Conservation (phyloP, 2,113 vertebrate species). For the Channa maculata region DNA sequence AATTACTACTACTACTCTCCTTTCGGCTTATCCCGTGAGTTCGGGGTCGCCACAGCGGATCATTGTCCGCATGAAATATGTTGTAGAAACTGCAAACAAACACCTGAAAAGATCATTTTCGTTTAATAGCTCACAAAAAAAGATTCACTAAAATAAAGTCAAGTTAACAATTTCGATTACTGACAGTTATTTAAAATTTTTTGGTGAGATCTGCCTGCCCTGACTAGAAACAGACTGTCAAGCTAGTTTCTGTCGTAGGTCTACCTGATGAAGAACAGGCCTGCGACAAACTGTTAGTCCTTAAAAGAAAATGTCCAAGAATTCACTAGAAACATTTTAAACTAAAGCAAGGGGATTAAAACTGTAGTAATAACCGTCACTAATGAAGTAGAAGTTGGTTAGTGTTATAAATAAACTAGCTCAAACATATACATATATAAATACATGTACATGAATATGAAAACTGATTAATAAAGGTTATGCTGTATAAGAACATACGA, state of each 20-base stretch:
- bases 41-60: no score
- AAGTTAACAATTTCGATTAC: constrained; percentile 13
- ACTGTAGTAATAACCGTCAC: background rate
- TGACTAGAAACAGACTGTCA: background rate
- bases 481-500: background rate
- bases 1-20: no score
- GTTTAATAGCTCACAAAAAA: constrained; percentile 46
- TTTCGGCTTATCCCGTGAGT: no score
- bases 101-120: constrained; percentile 6
- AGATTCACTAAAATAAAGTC: constrained; percentile 26
- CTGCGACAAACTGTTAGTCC: no score
- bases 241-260: background rate
- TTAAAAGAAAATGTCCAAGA: background rate
- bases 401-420: constrained; percentile 23
- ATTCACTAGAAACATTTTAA: background rate
- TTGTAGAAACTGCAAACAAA: background rate
- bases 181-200: constrained; percentile 1
- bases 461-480: background rate
- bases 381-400: background rate
- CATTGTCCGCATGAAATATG: no score
- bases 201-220: background rate
- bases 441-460: background rate
- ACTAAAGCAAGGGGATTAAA: background rate
- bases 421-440: constrained; percentile 1
- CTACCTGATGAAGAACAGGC: background rate